Base-by-base conservation (phyloP, 2,113 vertebrate genomes). In the Tragelaphus strepsiceros region DNA sequence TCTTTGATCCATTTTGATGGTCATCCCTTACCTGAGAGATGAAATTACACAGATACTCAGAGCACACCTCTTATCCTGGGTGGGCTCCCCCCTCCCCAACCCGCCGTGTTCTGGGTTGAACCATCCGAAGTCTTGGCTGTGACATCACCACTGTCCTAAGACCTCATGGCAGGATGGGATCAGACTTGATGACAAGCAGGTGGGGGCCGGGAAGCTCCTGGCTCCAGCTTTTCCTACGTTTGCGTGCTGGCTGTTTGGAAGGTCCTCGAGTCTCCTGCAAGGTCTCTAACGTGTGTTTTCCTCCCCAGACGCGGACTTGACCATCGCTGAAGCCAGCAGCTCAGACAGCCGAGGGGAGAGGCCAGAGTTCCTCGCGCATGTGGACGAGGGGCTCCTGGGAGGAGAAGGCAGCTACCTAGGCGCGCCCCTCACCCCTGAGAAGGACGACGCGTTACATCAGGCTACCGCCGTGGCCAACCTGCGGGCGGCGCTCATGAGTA, bases 401-500 rank as follows among this genome's bases (percentile, higher is more conserved):
- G 99, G 99, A 4, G 99, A 99, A 16, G 97, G 98, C 84, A 98
- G 98, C 98, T 99, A 99, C 98, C 98, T 99, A 97, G 99, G 99
- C 0, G 98, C 99, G 35, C 98, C 99, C 6, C 98, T 99, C 58
- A 98, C 98, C 0, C 99, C 98, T 0, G 99, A 99, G 97, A 99
- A 99, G 86, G 99, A 99, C 26, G 99, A 99, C 1, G 98, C 96
- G 0, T 98, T 99, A 0, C 98, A 98, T 62, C 99, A 99, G 98
- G 99, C 98, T 32, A 98, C 99, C 2, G 99, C 99, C 0, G 99
- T 99, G 12, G 99, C 99, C 98, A 99, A 99, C 98, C 99, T 99
- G 98, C 99, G 99, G 1, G 99, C 99, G 0, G 99, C 99, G 0
- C 99, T 99, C 98, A 99, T 99, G 99, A 99, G 99, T 88, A 99